These are phyloP conservation scores for Suricata suricatta DNA, from an alignment of 2,113 vertebrate genomes.

Conservation along the genomic window DNA sequence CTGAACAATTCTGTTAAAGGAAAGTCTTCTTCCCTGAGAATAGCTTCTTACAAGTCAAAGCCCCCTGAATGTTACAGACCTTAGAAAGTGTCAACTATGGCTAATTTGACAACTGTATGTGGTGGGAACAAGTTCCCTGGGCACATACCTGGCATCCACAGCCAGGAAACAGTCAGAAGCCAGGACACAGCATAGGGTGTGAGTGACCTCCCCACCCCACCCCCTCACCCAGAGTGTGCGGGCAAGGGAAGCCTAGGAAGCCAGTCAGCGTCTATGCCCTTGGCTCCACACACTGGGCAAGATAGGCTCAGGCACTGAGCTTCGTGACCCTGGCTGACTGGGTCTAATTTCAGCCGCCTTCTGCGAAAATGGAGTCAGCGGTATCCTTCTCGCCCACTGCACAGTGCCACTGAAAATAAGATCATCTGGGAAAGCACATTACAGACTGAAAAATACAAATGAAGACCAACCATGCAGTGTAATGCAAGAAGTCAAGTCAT, in stretches of 20 bases:
- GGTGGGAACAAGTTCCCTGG: not conserved
- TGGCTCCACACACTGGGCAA: fast-evolving
- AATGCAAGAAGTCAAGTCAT: fast-evolving
- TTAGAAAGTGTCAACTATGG: not conserved
- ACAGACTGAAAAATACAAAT: not conserved
- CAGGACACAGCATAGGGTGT: not conserved
- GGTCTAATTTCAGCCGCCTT: not conserved
- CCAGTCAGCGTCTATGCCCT: fast-evolving
- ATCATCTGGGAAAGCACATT: not conserved
- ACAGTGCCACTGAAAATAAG: not conserved
- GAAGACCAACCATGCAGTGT: not conserved
- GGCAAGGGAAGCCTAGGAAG: not conserved
- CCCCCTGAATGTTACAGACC: not conserved
- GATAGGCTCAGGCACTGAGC: not conserved
- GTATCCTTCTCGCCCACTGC: not conserved
- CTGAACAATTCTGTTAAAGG: not conserved
- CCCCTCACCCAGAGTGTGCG: fast-evolving
- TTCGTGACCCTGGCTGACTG: not conserved
- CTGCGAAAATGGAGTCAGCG: not conserved
- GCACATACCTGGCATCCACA: not conserved
- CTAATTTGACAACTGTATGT: not conserved
- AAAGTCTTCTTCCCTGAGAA: not conserved
- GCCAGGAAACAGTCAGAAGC: not conserved
- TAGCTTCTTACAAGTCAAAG: not conserved
- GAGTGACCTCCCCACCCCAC: not conserved